These are phyloP conservation scores for Aethes cnicana DNA, from an alignment of 2,888 invertebrate genomes.

Conservation along the genomic window DNA sequence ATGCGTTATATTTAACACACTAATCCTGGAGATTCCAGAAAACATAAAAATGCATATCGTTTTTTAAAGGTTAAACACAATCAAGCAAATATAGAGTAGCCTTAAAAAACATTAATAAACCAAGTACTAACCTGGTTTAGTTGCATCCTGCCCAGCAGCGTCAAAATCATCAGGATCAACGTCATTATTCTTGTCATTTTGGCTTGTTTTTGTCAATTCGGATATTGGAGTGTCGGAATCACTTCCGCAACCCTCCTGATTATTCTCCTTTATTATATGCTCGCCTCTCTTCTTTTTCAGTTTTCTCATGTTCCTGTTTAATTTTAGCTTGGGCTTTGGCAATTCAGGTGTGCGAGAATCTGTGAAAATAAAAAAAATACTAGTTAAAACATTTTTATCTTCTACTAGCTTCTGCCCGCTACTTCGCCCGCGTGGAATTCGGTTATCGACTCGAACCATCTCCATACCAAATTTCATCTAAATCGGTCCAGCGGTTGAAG, in stretches of 20 bases:
- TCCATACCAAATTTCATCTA: too few relatives aligned
- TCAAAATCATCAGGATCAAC: not conserved
- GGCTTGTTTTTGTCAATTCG: slow-evolving; percentile 37
- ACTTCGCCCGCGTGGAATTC: too few relatives aligned
- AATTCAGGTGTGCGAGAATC: too few relatives aligned
- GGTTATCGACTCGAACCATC: too few relatives aligned
- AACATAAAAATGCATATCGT: too few relatives aligned
- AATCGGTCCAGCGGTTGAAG: too few relatives aligned
- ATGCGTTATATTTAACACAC: too few relatives aligned
- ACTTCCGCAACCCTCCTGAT: slow-evolving; percentile 33
- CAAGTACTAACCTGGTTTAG: slow-evolving; percentile 5
- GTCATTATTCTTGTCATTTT: slow-evolving; percentile 2
- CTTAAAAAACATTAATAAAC: too few relatives aligned
- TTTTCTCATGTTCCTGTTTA: slow-evolving; percentile 17
- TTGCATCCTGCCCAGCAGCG: not conserved
- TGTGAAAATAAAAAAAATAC: too few relatives aligned
- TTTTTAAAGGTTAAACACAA: not conserved
- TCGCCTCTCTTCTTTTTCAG: slow-evolving; percentile 38
- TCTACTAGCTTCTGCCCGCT: too few relatives aligned
- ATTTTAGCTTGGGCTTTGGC: not conserved
- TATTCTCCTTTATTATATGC: slow-evolving; percentile 24
- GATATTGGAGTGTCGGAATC: slow-evolving; percentile 55
- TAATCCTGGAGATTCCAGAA: too few relatives aligned
- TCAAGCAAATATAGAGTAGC: slow-evolving; percentile 20
- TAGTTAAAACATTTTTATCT: too few relatives aligned